phyloP scores from a whole-genome alignment of 1,140 invertebrate species.

The Calephelis nemesis region DNA sequence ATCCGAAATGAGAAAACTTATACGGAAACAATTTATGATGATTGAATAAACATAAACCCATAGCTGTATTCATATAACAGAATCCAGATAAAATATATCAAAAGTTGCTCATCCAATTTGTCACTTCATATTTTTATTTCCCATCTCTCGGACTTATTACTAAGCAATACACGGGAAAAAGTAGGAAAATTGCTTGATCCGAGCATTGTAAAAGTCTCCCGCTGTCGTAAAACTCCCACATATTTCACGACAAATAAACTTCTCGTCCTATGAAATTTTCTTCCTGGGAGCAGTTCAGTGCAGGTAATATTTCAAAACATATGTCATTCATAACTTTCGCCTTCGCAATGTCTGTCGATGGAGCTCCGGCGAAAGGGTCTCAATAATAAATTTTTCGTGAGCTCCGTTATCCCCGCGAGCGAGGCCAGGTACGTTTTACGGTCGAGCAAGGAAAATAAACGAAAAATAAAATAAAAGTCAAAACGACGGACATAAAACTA shows the following conservation, averaged over 20 bases:
- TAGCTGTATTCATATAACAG: not conserved
- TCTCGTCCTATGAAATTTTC: constrained; percentile 72
- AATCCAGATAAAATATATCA: not conserved
- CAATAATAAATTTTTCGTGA: constrained; percentile 79
- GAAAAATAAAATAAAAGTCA: constrained; percentile 79
- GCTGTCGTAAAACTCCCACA: constrained; percentile 73
- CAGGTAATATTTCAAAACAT: constrained; percentile 79
- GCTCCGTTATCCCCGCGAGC: constrained; percentile 68
- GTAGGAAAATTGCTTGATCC: constrained; percentile 70
- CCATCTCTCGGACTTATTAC: constrained; percentile 59
- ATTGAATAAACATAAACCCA: not conserved
- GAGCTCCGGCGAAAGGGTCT: constrained; percentile 74
- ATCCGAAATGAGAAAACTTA: too few species aligned
- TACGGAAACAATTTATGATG: not conserved
- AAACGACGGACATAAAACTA: constrained; percentile 77
- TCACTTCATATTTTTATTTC: constrained; percentile 68
- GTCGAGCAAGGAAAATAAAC: constrained; percentile 76
- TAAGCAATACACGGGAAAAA: constrained; percentile 61
- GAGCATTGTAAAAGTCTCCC: constrained; percentile 68
- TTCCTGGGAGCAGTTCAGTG: constrained; percentile 69
- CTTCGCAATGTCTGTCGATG: constrained; percentile 78
- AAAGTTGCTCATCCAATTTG: constrained; percentile 73
- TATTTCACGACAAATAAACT: constrained; percentile 78
- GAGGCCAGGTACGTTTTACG: constrained; percentile 75
- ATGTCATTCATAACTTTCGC: constrained; percentile 78